Base-by-base conservation (phyloP, 2,797 vertebrate species). In the Hapalemur alaotrensis region DNA sequence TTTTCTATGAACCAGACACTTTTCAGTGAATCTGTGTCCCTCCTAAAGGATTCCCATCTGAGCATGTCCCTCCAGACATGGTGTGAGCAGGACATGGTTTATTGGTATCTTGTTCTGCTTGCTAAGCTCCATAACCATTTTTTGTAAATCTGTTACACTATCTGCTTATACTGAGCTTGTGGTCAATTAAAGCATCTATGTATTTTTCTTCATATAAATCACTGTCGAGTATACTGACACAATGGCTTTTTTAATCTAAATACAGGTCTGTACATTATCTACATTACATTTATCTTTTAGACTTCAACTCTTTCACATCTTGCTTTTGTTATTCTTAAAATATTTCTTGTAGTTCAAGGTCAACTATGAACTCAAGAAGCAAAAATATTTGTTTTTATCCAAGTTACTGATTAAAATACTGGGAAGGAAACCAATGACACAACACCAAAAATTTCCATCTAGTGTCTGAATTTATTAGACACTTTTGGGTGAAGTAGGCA, bases 401-500 rank as follows among this genome's bases (percentile, higher is more conserved):
- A 95, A 83, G 30, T 65, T 88, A 81, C 38, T 76, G 43, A 93
- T 57, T 57, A 85, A 96, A 61, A 91, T n/a, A 78, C 18, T 57
- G 3, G 54, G 41, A 88, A 78, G 13, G 25, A 92, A 73, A 61
- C 11, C 12, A 61, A 28, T 65, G 38, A 63, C 6, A 85, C 13
- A 13, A 1, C 22, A 72, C 41, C 17, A 82, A 69, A 82, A 88
- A 59, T 57, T 54, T 12, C 52, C 46, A 25, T 79, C 41, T 35
- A 52, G 25, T 50, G 30, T 48, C 13, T 69, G 41, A 91, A 43
- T n/a, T 59, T 72, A 25, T 69, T 78, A 81, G 22, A 59, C 22
- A 50, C 11, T 35, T 1, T 80, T 11, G 61, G 3, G 1, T 57
- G 59, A 63, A 78, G 15, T 25, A 84, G 41, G 4, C 59, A 83